Evolutionary conservation across 2,888 invertebrate species (phyloP).

Genomic region (Drosophila putrida): DNA sequence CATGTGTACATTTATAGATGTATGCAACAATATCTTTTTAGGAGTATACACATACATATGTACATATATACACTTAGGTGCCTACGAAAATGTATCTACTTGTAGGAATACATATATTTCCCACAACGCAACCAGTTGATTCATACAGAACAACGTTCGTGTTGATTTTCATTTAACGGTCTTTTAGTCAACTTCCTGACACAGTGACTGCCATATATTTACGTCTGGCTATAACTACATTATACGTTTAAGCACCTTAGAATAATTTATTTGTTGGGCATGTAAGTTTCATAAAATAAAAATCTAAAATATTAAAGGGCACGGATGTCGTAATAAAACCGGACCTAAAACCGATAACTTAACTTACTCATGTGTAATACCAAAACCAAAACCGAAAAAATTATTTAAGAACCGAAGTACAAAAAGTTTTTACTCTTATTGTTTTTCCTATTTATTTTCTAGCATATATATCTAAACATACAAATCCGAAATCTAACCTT

Average conservation of each 20-base stretch:
- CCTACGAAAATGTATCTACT: not conserved
- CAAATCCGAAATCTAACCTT: too few relatives aligned
- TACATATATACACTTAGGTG: constrained; percentile 6
- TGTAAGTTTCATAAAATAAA: not conserved
- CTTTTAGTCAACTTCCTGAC: constrained; percentile 82
- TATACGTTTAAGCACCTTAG: constrained; percentile 39
- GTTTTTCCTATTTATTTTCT: too few relatives aligned
- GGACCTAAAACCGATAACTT: too few relatives aligned
- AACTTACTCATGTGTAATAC: too few relatives aligned
- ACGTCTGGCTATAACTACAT: constrained; percentile 64
- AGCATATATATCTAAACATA: too few relatives aligned
- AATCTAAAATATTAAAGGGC: not conserved
- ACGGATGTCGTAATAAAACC: too few relatives aligned
- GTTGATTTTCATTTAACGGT: constrained; percentile 82
- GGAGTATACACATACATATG: constrained; percentile 9
- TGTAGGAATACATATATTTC: constrained; percentile 22
- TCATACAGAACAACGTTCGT: constrained; percentile 74
- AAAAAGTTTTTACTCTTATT: too few relatives aligned
- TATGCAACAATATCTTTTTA: constrained; percentile 33
- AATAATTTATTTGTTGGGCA: not conserved
- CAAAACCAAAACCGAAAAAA: too few relatives aligned
- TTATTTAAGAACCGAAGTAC: too few relatives aligned
- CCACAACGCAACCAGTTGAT: constrained; percentile 77
- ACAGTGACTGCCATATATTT: constrained; percentile 79
- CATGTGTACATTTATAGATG: constrained; percentile 31